phyloP scores from a whole-genome alignment of 1,140 invertebrate species.

The Papilio machaon region DNA sequence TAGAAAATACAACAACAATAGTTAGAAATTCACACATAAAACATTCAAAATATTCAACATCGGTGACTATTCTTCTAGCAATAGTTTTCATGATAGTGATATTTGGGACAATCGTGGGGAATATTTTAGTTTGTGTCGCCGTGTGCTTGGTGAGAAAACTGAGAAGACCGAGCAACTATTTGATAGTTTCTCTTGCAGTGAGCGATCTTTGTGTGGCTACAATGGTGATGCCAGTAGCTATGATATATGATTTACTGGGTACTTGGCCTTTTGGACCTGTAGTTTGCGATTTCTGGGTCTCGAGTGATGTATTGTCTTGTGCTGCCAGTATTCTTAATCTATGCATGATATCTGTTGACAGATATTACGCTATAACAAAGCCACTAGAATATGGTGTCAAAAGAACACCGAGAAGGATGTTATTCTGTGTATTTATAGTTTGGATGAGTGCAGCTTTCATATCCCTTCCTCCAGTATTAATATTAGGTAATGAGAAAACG shows the following conservation, averaged over 20 bases:
- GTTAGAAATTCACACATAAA: conserved; percentile 66
- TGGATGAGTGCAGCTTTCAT: conserved; percentile 95
- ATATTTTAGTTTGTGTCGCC: conserved; percentile 94
- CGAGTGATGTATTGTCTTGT: conserved; percentile 91
- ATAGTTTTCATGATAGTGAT: conserved; percentile 89
- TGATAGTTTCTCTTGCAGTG: conserved; percentile 95
- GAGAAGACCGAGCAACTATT: conserved; percentile 91
- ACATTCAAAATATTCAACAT: conserved; percentile 72
- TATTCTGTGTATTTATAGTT: conserved; percentile 92
- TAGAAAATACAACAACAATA: conserved; percentile 64
- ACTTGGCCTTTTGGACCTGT: conserved; percentile 92
- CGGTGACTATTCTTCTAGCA: conserved; percentile 85
- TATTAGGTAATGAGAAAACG: conserved; percentile 93
- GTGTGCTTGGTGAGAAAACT: conserved; percentile 94
- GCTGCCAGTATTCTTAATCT: conserved; percentile 96
- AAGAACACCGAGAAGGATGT: conserved; percentile 91
- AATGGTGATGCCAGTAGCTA: conserved; percentile 93
- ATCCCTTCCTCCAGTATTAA: conserved; percentile 92
- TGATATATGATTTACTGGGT: conserved; percentile 90
- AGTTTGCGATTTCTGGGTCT: conserved; percentile 93
- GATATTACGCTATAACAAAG: conserved; percentile 95
- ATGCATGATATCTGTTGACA: conserved; percentile 94
- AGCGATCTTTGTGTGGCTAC: conserved; percentile 92
- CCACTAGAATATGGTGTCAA: conserved; percentile 95
- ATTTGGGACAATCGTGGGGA: conserved; percentile 92